Evolutionary conservation across 1,140 invertebrate species (phyloP).

Genomic region (Berghia stephanieae): DNA sequence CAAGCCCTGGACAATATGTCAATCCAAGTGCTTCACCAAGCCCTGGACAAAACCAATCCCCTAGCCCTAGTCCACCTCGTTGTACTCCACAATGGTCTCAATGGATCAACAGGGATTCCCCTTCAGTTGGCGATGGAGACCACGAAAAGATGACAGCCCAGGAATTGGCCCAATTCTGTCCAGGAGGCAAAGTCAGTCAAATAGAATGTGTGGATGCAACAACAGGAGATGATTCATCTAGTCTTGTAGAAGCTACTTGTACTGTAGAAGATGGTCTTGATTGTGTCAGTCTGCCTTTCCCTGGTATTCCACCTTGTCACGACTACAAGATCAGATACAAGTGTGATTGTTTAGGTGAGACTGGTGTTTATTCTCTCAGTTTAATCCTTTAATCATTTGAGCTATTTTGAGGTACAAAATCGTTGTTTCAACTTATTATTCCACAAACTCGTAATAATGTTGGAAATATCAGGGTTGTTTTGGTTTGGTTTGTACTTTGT

Average conservation of each 20-base stretch:
- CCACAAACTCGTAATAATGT: slow-evolving; percentile 20
- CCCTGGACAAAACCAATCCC: slow-evolving; percentile 15
- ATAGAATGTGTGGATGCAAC: no score
- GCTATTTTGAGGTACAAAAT: no score
- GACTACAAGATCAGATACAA: slow-evolving; percentile 60
- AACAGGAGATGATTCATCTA: neutral
- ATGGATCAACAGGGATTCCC: slow-evolving; percentile 39
- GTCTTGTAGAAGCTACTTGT: neutral
- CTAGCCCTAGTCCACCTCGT: no score
- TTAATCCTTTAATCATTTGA: no score
- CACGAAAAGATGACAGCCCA: slow-evolving; percentile 31
- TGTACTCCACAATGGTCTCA: slow-evolving; percentile 31
- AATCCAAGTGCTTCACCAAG: slow-evolving; percentile 30
- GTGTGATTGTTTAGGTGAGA: slow-evolving; percentile 51
- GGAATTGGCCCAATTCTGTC: slow-evolving; percentile 38
- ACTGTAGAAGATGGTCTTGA: neutral
- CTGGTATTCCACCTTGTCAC: neutral
- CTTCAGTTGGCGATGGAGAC: slow-evolving; percentile 33
- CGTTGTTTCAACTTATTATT: no score
- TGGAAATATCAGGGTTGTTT: neutral
- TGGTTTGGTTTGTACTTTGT: neutral
- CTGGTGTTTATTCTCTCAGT: neutral
- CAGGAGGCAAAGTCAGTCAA: slow-evolving; percentile 32
- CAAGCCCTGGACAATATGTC: slow-evolving; percentile 16
- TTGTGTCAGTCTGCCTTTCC: neutral